phyloP scores from a whole-genome alignment of 35 echinoderm and acorn worm genomes.

The Diadema setosum region DNA sequence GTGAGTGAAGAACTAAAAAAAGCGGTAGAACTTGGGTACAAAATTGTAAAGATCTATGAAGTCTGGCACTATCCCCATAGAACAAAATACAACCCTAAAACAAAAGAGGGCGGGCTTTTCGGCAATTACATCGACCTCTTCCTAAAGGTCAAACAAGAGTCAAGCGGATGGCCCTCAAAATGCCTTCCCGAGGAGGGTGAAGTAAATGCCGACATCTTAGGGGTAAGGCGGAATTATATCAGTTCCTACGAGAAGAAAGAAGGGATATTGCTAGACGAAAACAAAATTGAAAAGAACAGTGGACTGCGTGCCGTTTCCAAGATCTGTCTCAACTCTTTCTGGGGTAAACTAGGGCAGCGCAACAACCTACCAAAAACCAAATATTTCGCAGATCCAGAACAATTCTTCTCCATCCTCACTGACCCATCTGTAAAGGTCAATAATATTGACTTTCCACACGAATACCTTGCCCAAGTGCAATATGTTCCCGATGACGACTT shows the following conservation, averaged over 20 bases:
- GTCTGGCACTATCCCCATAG: conserved; percentile 60
- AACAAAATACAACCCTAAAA: conserved; percentile 16
- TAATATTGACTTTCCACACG: conserved; percentile 28
- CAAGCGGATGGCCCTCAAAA: conserved; percentile 36
- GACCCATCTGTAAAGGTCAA: not conserved
- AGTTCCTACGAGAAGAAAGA: conserved; percentile 29
- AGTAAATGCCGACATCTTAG: not conserved
- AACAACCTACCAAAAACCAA: conserved; percentile 30
- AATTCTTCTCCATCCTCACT: conserved; percentile 16
- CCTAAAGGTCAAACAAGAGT: conserved; percentile 49
- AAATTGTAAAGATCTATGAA: conserved; percentile 24
- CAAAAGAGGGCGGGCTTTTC: conserved; percentile 45
- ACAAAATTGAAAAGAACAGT: conserved; percentile 34
- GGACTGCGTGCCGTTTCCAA: conserved; percentile 56
- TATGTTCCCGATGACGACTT: conserved; percentile 43
- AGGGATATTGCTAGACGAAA: conserved; percentile 39
- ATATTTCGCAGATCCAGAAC: not conserved
- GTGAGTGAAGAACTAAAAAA: conserved; percentile 58
- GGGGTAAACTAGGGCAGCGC: conserved; percentile 81
- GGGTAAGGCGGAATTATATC: conserved; percentile 22
- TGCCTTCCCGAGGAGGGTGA: not conserved
- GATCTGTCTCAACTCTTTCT: conserved; percentile 47
- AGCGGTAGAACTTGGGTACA: conserved; percentile 43
- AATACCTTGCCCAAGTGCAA: conserved; percentile 41
- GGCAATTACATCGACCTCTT: conserved; percentile 64